A percentile compares a stretch with the other conserved stretches of the same genome.
Conservation (phyloP, 2,888 invertebrate genomes). For the Lypha dubia region DNA sequence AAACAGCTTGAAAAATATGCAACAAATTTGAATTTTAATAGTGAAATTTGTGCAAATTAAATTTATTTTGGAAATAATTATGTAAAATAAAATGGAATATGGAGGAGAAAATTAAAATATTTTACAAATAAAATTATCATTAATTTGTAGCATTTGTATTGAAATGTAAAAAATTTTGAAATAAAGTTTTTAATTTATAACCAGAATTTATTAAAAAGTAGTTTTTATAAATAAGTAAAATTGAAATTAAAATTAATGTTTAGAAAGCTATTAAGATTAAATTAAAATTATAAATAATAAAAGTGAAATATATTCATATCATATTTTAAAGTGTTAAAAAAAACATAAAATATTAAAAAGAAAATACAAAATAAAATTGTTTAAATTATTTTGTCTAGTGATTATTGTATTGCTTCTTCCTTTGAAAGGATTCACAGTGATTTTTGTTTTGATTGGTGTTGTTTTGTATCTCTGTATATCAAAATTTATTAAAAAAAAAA, state of each 20-base stretch:
- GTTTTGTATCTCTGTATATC: not conserved
- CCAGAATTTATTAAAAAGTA: no score
- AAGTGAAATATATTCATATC: slow-evolving; percentile 21
- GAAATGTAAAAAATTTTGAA: slow-evolving; percentile 53
- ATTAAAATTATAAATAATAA: no score
- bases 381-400: not conserved
- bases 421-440: not conserved
- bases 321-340: not conserved
- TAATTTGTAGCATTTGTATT: slow-evolving; percentile 59
- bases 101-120: slow-evolving; percentile 23
- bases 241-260: not conserved
- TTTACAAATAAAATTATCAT: slow-evolving; percentile 40
- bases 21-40: slow-evolving; percentile 67
- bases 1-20: slow-evolving; percentile 48
- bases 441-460: not conserved
- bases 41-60: slow-evolving; percentile 43
- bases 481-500: not conserved
- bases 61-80: slow-evolving; percentile 40
- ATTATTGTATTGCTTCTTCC: not conserved
- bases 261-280: not conserved
- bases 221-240: not conserved
- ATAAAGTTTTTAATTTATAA: not conserved
- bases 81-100: slow-evolving; percentile 22
- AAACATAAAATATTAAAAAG: not conserved
- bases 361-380: not conserved